Evolutionary conservation across 1,140 invertebrate species (phyloP).

Genomic region (Ceratoteleas bidentatus): DNA sequence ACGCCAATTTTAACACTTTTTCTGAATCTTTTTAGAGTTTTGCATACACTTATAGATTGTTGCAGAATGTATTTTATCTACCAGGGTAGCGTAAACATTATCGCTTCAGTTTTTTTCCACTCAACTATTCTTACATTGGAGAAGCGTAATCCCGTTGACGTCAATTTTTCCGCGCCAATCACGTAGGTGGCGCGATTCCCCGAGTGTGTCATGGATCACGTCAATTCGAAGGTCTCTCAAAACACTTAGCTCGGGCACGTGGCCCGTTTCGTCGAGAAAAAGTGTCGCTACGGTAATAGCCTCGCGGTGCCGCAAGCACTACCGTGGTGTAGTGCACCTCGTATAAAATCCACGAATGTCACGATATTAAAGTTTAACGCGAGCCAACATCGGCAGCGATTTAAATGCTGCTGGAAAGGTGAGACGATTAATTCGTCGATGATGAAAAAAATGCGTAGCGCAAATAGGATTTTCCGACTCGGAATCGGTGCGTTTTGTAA

Average conservation of each 20-base stretch:
- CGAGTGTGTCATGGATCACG: constrained; percentile 68
- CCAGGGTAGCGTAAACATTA: too few relatives aligned
- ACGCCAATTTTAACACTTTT: too few relatives aligned
- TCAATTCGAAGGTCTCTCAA: constrained; percentile 60
- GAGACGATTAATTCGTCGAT: constrained; percentile 42
- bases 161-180: constrained; percentile 53
- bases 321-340: constrained; percentile 12
- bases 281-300: constrained; percentile 10
- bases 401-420: constrained; percentile 57
- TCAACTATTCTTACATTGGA: too few relatives aligned
- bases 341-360: constrained; percentile 46
- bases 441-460: constrained; percentile 29
- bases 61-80: too few relatives aligned
- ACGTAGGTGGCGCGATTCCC: constrained; percentile 49
- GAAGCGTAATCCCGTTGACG: constrained; percentile 54
- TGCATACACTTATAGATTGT: too few relatives aligned
- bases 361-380: constrained; percentile 48
- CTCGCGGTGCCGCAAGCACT: neutral
- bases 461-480: constrained; percentile 46
- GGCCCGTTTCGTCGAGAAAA: constrained; percentile 28
- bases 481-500: constrained; percentile 55
- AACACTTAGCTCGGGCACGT: constrained; percentile 48
- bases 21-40: too few relatives aligned
- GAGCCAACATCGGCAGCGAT: constrained; percentile 39
- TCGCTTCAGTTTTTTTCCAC: too few relatives aligned